These are phyloP conservation scores for Prunella fulvescens DNA, from an alignment of 2,113 vertebrate genomes.

Conservation along the genomic window DNA sequence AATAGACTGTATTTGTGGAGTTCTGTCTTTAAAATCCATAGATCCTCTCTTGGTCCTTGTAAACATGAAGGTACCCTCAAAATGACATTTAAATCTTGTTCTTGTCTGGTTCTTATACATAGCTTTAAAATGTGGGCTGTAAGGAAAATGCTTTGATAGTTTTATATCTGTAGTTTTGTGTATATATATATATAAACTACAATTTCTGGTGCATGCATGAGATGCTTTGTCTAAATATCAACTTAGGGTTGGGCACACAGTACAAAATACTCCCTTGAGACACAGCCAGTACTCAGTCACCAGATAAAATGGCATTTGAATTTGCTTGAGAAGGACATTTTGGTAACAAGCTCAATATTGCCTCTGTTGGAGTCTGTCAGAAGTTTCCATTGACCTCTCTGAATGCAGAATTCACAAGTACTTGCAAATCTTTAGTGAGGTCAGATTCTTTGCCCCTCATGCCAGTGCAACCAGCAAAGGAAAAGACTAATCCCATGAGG, in stretches of 20 bases:
- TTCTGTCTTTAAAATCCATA: neutral
- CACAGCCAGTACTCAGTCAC: neutral
- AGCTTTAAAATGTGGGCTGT: neutral
- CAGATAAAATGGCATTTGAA: neutral
- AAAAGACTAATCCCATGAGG: neutral
- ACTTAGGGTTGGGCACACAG: neutral
- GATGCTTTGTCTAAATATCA: neutral
- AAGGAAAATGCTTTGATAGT: neutral
- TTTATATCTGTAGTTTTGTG: neutral
- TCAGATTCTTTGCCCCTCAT: slow-evolving; percentile 1
- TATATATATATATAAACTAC: neutral
- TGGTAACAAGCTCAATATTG: neutral
- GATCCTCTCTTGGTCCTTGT: neutral
- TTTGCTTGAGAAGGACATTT: neutral
- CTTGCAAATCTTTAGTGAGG: neutral
- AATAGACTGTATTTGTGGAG: neutral
- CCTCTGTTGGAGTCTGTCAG: neutral
- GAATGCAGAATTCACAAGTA: neutral
- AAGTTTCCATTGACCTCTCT: neutral
- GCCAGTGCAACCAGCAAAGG: neutral
- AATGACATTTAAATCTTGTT: neutral
- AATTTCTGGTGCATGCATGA: neutral
- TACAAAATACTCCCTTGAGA: neutral
- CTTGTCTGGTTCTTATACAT: neutral
- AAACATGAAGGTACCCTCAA: neutral